These are phyloP conservation scores for Phataginus tetradactyla DNA, from an alignment of 2,797 vertebrate genomes.

Conservation along the genomic window DNA sequence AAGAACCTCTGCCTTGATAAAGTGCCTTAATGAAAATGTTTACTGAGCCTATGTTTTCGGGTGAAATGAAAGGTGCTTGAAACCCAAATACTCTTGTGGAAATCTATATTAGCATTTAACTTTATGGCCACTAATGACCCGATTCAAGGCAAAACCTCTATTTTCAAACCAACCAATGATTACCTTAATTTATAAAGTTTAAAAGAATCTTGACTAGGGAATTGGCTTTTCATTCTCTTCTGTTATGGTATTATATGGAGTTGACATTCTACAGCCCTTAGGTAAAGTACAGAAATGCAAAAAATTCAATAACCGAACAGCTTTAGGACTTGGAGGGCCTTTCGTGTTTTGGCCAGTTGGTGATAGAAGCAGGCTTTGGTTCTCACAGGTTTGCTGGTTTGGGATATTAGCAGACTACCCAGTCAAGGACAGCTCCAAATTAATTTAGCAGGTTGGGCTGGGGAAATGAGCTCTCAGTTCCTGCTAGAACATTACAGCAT, in stretches of 20 bases:
- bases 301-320: neutral
- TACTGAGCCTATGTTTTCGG: neutral
- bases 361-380: neutral
- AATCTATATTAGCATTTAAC: conserved; percentile 18
- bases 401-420: neutral
- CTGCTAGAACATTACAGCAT: neutral
- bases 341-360: neutral
- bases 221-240: conserved; percentile 3
- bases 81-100: neutral
- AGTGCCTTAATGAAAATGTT: conserved; percentile 46
- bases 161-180: conserved; percentile 2
- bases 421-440: neutral
- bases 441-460: neutral
- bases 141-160: conserved; percentile 34
- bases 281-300: neutral
- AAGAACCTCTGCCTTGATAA: conserved; percentile 30
- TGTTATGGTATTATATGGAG: neutral
- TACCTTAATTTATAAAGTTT: neutral
- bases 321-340: neutral
- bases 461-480: neutral
- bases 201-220: neutral
- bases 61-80: neutral
- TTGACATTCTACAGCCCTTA: neutral
- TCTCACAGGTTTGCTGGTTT: neutral
- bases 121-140: neutral